Evolutionary conservation across 2,888 invertebrate species (phyloP).

Genomic region (Pardosa pseudoannulata): DNA sequence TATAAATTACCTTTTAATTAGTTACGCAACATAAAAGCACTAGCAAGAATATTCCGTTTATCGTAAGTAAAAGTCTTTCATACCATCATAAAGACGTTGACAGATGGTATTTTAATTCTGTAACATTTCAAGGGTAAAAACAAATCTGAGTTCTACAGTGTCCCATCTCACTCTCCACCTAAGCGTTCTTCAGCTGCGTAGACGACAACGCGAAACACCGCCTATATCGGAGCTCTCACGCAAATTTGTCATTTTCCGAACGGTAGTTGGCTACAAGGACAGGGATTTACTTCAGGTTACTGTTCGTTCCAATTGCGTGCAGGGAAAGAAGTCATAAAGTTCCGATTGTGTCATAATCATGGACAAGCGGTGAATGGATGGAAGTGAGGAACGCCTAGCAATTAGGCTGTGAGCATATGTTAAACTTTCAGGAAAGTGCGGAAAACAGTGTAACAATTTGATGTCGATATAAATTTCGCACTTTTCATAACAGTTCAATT

Average conservation of each 20-base stretch:
- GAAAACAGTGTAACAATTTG: not conserved
- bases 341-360: not conserved
- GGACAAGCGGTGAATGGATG: not conserved
- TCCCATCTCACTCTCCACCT: no score
- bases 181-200: not conserved
- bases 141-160: no score
- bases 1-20: not conserved
- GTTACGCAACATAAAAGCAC: not conserved
- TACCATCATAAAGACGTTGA: no score
- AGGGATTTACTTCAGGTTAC: slow-evolving; percentile 6
- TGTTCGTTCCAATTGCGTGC: not conserved
- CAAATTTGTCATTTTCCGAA: slow-evolving; percentile 50
- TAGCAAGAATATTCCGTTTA: not conserved
- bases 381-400: not conserved
- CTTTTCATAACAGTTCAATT: no score
- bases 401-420: not conserved
- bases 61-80: not conserved
- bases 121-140: no score
- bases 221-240: slow-evolving; percentile 32
- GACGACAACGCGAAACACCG: slow-evolving; percentile 34
- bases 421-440: not conserved
- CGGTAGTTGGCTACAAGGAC: slow-evolving; percentile 20
- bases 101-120: no score
- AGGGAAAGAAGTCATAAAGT: not conserved
- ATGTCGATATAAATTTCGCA: no score